Percentiles rank a stretch among this genome's conserved stretches.
Evolutionary conservation across 1,140 invertebrate species (phyloP).

Genomic region (honey bee (Apis mellifera)): DNA sequence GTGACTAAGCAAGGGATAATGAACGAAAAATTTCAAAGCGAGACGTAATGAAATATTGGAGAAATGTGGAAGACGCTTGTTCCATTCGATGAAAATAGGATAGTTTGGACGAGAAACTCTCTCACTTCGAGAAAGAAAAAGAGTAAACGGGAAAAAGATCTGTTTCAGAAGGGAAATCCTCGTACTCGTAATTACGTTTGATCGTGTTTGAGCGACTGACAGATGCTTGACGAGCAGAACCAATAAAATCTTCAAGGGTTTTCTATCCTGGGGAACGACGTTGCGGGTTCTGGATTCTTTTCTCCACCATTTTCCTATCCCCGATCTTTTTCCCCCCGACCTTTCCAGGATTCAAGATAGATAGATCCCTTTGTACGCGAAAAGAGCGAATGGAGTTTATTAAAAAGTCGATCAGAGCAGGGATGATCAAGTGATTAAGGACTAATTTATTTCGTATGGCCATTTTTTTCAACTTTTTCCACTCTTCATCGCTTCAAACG

Average conservation of each 20-base stretch:
- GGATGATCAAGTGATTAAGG: too few relatives aligned
- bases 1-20: constrained; percentile 29
- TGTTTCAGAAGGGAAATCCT: constrained; percentile 41
- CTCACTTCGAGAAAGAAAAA: background rate
- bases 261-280: background rate
- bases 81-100: constrained; percentile 16
- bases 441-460: background rate
- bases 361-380: background rate
- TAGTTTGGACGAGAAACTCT: constrained; percentile 34
- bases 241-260: constrained; percentile 49
- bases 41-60: constrained; percentile 49
- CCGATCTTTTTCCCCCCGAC: background rate
- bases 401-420: constrained; percentile 15
- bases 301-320: background rate
- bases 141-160: constrained; percentile 25
- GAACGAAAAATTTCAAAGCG: constrained; percentile 48
- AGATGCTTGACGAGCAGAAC: constrained; percentile 47
- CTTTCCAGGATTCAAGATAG: background rate
- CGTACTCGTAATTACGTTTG: constrained; percentile 56
- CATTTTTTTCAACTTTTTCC: background rate
- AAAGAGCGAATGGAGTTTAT: background rate
- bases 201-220: constrained; percentile 51
- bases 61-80: constrained; percentile 37
- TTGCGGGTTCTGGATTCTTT: background rate
- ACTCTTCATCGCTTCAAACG: too few relatives aligned